Evolutionary conservation across 2,888 invertebrate genomes (phyloP), one percentile per base, ranked within the genome.

Genomic region (Lasioglossum pauxillum): DNA sequence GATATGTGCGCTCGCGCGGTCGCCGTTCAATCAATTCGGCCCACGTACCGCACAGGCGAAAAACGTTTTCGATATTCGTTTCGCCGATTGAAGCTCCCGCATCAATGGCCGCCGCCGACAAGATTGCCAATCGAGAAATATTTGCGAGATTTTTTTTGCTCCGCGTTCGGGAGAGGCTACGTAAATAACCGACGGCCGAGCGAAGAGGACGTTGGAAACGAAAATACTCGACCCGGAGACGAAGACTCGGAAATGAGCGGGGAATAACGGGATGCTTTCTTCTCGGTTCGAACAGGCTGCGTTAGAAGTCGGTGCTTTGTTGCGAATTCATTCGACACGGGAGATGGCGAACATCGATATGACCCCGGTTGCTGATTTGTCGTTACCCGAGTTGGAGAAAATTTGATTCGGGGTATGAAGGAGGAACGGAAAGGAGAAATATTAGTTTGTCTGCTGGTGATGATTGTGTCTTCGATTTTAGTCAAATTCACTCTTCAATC

Each of bases 11-110:
- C 60, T 38, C 38, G 75, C 67, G 49, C 49, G 19, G 7, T 7
- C 19, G 23, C 77, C 74, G 79, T 80, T 71, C 75, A 64, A 85
- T 80, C 77, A 75, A 85, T 77, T 84, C 80, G 76, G 72, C 16
- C 53, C 75, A 79, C 84, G 79, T 77, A 35, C 1, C 23, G 23
- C 64, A 69, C 67, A 67, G 75, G 38, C 27, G 64, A 53, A 73
- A 76, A 80, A 53, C 77, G 69, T 79, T 77, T 75, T 75, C 84
- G 77, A 84, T 84, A 84, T 81, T 86, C 80, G 84, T 57, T 80
- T 77, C 85, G 77, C 75, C 80, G 84, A 85, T 85, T 57, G 53
- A 80, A 84, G 78, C 53, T 72, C 67, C 81, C 31, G 85, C 84
- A 57, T 78, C 71, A 73, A 80, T 57, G 78, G 72, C 67, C 57